Percentiles rank a stretch among this genome's conserved stretches.
Evolutionary conservation across 2,888 invertebrate genomes (phyloP).

Genomic region (Caenorhabditis virilis): DNA sequence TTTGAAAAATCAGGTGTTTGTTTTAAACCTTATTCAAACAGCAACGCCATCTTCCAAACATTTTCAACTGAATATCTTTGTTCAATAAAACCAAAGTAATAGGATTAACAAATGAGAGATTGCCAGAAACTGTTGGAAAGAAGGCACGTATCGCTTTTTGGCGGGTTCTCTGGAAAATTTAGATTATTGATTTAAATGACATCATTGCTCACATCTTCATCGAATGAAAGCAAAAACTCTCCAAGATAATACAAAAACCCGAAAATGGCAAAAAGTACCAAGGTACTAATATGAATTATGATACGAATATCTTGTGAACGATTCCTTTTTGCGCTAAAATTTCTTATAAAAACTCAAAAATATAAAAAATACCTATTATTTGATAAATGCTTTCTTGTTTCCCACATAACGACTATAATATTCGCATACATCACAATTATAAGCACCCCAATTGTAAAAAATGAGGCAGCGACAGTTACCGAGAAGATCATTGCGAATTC

Average conservation of each 20-base stretch:
- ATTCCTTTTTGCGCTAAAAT: neutral
- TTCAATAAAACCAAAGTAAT: constrained; percentile 10
- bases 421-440: constrained; percentile 12
- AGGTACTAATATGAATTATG: too few species aligned
- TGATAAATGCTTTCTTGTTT: constrained; percentile 3
- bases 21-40: constrained; percentile 1
- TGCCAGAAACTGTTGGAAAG: constrained; percentile 12
- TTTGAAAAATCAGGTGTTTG: too few species aligned
- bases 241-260: too few species aligned
- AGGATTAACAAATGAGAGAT: constrained; percentile 23
- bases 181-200: too few species aligned
- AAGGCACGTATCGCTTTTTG: constrained; percentile 13
- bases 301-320: constrained; percentile 8
- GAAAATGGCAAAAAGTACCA: too few species aligned
- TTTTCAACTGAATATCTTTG: constrained; percentile 6
- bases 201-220: too few species aligned
- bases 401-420: constrained; percentile 7
- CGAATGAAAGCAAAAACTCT: too few species aligned
- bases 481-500: neutral
- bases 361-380: neutral
- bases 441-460: neutral
- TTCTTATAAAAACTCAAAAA: neutral
- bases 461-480: constrained; percentile 6
- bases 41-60: neutral
- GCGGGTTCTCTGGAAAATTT: too few species aligned